Evolutionary conservation across 2,113 vertebrate species (phyloP), one percentile per base, ranked within the genome.

Genomic region (Oncorhynchus nerka): DNA sequence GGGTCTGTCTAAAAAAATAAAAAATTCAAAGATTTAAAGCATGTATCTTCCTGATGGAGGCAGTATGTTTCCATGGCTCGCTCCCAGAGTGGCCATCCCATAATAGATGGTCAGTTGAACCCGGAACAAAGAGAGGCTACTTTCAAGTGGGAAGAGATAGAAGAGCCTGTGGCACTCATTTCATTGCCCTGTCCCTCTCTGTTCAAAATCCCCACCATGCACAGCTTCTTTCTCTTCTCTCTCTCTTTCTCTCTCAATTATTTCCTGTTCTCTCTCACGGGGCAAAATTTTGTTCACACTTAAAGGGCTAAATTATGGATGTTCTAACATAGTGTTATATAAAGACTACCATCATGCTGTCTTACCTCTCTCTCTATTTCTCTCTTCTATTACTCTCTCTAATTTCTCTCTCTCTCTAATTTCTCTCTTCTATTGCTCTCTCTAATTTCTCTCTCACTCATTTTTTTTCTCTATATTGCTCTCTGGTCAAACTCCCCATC

Each of bases 231-330:
- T n/a, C 61, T n/a, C 61, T 6, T 64, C 22, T 24, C 61, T 24
- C 16, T 24, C 61, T 64, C 61, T 24, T 22, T 64, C 61, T 69
- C 4, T 39, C 64, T 66, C 11, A 68, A 68, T 28, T 28, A 19
- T 34, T 68, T 45, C 30, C 19, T 68, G 67, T 68, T 34, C 32
- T 68, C 74, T 22, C 51, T 75, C 4, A 82, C 78, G 70, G 74
- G 77, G 70, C 79, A 71, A 79, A 55, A 61, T 77, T 81, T 74
- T 88, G 79, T 86, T 88, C 80, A 85, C 85, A 77, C 79, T 83
- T 81, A 78, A 81, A 74, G 74, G 80, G 64, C 79, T 84, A 84
- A 82, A 86, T 87, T 87, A 85, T 86, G 74, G 73, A 87, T 87
- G 82, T 81, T 81, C 82, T 79, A 81, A 83, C 80, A 83, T 48